Percentiles rank a stretch among this genome's conserved stretches.
Conservation (phyloP, 2,797 vertebrate genomes). For the Sebastes taczanowskii region DNA sequence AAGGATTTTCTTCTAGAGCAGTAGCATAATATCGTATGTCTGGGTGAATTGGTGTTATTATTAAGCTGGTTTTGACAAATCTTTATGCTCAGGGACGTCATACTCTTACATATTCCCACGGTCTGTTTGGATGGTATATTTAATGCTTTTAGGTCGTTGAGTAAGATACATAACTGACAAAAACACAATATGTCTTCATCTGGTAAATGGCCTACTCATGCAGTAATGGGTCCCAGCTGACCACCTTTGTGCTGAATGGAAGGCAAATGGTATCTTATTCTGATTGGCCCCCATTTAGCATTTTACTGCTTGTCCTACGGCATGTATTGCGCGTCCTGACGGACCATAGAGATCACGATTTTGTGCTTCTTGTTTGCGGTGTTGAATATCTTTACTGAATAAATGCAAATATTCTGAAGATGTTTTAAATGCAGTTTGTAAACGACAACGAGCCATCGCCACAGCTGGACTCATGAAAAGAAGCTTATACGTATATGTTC, state of each 20-base stretch:
- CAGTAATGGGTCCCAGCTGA: slow-evolving; percentile 37
- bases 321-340: slow-evolving; percentile 10
- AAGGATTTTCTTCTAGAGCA: slow-evolving; percentile 11
- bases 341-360: slow-evolving; percentile 3
- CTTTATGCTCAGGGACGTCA: slow-evolving; percentile 5
- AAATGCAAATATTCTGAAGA: background rate
- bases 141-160: slow-evolving; percentile 32
- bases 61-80: slow-evolving; percentile 21
- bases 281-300: slow-evolving; percentile 49
- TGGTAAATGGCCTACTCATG: slow-evolving; percentile 16
- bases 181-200: slow-evolving; percentile 46
- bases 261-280: slow-evolving; percentile 33
- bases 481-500: background rate
- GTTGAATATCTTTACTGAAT: background rate
- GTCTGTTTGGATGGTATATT: slow-evolving; percentile 14
- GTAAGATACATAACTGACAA: slow-evolving; percentile 40
- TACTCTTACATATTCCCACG: slow-evolving; percentile 6
- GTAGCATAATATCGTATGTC: background rate
- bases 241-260: slow-evolving; percentile 16
- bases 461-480: background rate
- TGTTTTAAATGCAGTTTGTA: background rate
- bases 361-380: background rate
- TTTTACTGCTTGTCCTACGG: slow-evolving; percentile 12
- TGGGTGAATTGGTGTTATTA: slow-evolving; percentile 3
- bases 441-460: background rate